phyloP scores from a whole-genome alignment of 2,113 vertebrate species.

The Esox niger region DNA sequence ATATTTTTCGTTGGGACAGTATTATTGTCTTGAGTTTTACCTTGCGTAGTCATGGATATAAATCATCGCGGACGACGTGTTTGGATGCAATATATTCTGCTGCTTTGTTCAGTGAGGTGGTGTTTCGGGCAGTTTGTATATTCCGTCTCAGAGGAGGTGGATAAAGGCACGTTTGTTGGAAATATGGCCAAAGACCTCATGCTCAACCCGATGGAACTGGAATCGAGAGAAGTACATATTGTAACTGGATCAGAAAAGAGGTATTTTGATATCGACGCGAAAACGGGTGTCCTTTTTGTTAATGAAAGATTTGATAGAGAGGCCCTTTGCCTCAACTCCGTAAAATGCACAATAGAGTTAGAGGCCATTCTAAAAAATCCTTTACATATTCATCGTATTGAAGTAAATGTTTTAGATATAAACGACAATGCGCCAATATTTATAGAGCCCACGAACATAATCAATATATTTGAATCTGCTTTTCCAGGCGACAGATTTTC shows the following conservation, averaged over 20 bases:
- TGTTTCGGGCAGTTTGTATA: slow-evolving; percentile 36
- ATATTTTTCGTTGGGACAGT: too few relatives aligned
- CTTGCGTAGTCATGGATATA: not conserved
- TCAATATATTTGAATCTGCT: slow-evolving; percentile 17
- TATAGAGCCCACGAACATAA: not conserved
- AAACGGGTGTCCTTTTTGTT: slow-evolving; percentile 27
- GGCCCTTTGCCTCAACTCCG: slow-evolving; percentile 15
- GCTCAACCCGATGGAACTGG: slow-evolving; percentile 42
- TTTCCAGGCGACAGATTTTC: slow-evolving; percentile 22
- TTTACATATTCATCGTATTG: slow-evolving; percentile 32
- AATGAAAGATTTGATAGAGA: slow-evolving; percentile 40
- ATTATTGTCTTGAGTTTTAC: not conserved
- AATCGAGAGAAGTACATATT: slow-evolving; percentile 31
- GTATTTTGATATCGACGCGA: slow-evolving; percentile 42
- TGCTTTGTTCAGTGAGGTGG: slow-evolving; percentile 6
- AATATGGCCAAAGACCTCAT: slow-evolving; percentile 49
- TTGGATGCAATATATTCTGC: not conserved
- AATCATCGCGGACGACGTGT: not conserved
- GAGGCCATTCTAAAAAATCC: slow-evolving; percentile 39
- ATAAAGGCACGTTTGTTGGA: slow-evolving; percentile 31
- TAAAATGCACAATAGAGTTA: slow-evolving; percentile 22
- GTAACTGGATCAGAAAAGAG: slow-evolving; percentile 30
- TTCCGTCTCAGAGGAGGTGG: slow-evolving; percentile 39
- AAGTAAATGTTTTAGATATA: slow-evolving; percentile 38
- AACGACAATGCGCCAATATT: slow-evolving; percentile 42